These are phyloP conservation scores for Berghia stephanieae DNA, from an alignment of 1,140 invertebrate species.

Conservation along the genomic window DNA sequence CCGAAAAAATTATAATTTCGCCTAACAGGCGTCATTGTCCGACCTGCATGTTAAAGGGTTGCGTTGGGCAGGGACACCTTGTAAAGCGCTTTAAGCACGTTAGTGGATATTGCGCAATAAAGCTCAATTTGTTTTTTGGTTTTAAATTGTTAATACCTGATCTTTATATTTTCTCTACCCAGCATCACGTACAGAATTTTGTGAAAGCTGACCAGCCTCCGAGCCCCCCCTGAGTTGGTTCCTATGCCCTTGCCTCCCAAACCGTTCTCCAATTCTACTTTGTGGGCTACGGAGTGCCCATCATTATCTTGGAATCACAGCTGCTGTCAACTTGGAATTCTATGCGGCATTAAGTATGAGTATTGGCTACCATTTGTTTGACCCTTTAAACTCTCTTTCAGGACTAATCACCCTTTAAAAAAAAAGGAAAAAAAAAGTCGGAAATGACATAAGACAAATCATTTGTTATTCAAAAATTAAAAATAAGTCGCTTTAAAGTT, in stretches of 20 bases:
- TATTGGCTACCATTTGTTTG: neutral
- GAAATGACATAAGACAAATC: neutral
- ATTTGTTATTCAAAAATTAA: neutral
- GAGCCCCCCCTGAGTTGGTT: conserved; percentile 75
- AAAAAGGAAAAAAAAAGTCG: no score
- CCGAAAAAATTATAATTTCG: no score
- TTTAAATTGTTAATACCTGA: neutral
- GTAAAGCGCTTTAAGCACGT: no score
- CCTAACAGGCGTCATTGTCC: no score
- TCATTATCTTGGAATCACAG: conserved; percentile 89
- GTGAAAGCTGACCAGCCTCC: conserved; percentile 72
- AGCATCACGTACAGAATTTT: conserved; percentile 87
- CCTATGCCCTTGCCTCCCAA: conserved; percentile 75
- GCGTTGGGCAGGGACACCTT: no score
- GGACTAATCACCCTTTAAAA: neutral
- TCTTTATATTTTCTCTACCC: neutral
- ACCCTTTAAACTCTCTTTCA: neutral
- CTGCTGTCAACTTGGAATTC: conserved; percentile 85
- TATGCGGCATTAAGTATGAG: conserved; percentile 73
- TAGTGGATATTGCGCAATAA: no score
- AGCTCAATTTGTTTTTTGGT: no score
- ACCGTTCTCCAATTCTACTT: conserved; percentile 87
- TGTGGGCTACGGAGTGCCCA: conserved; percentile 89
- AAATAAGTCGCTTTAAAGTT: no score
- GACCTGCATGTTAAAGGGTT: no score